These are phyloP conservation scores for Corydoras sp. DNA, from an alignment of 2,113 vertebrate genomes.

Conservation along the genomic window DNA sequence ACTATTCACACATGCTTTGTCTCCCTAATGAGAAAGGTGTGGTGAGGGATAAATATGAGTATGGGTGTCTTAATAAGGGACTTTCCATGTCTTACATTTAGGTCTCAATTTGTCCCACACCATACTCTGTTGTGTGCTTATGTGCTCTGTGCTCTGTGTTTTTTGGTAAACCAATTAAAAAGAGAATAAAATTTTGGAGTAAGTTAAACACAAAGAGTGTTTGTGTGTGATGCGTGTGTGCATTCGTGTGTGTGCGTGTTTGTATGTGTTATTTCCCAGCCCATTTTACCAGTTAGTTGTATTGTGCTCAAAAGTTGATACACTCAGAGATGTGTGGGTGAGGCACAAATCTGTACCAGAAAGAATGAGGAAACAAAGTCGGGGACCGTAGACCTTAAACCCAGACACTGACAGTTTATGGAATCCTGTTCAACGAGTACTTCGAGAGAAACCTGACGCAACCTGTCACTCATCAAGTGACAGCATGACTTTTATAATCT, in stretches of 20 bases:
- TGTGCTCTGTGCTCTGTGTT: background rate
- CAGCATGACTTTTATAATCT: slow-evolving; percentile 8
- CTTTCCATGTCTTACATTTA: slow-evolving; percentile 8
- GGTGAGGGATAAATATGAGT: slow-evolving; percentile 12
- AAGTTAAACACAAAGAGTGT: slow-evolving; percentile 3
- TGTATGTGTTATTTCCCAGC: slow-evolving; percentile 35
- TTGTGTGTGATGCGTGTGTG: slow-evolving; percentile 26
- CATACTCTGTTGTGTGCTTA: too few relatives aligned
- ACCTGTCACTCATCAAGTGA: slow-evolving; percentile 29
- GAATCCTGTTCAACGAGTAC: slow-evolving; percentile 47
- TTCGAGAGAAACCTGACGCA: slow-evolving; percentile 23
- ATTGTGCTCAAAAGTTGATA: slow-evolving; percentile 44
- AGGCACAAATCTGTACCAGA: slow-evolving; percentile 26
- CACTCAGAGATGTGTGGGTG: slow-evolving; percentile 31
- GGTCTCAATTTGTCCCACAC: background rate
- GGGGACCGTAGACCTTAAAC: slow-evolving; percentile 19
- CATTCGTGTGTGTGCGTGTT: slow-evolving; percentile 1
- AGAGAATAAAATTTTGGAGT: too few relatives aligned
- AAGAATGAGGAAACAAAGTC: slow-evolving; percentile 64
- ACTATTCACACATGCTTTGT: background rate
- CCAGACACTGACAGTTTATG: slow-evolving; percentile 32
- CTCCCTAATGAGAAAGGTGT: slow-evolving; percentile 15
- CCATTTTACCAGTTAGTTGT: slow-evolving; percentile 48
- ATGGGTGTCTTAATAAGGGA: slow-evolving; percentile 19
- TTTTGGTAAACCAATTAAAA: background rate